Conservation (phyloP, 2,797 vertebrate genomes). For the Pseudomugil gertrudae region DNA sequence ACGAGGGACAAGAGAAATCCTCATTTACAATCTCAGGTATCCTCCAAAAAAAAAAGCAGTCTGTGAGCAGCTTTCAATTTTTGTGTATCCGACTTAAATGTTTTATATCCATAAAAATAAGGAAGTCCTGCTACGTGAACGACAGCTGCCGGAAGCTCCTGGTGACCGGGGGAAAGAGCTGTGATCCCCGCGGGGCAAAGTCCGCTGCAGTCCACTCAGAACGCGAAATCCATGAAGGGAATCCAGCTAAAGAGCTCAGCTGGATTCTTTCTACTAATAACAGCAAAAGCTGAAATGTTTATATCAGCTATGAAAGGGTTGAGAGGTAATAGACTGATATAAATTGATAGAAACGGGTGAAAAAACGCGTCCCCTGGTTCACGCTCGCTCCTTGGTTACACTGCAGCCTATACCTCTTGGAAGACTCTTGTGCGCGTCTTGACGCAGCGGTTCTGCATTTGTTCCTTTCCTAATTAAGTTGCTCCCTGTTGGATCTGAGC, state of each 20-base stretch:
- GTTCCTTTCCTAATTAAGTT: constrained; percentile 5
- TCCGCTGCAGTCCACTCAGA: constrained; percentile 58
- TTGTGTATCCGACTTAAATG: constrained; percentile 20
- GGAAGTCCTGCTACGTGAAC: constrained; percentile 35
- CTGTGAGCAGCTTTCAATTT: background rate
- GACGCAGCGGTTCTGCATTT: constrained; percentile 56
- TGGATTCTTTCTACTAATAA: background rate
- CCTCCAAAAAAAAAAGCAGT: constrained; percentile 1
- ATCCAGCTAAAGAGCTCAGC: background rate
- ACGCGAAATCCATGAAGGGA: constrained; percentile 63
- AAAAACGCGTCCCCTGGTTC: constrained; percentile 15
- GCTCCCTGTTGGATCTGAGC: constrained; percentile 17
- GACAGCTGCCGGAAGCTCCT: constrained; percentile 54
- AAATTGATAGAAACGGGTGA: background rate
- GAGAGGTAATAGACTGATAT: background rate
- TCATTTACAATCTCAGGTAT: constrained; percentile 60
- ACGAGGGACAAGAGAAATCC: constrained; percentile 47
- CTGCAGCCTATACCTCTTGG: constrained; percentile 13
- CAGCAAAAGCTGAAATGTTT: background rate
- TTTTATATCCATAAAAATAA: constrained; percentile 75
- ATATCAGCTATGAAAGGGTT: background rate
- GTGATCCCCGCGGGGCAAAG: constrained; percentile 72
- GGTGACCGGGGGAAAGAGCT: constrained; percentile 37
- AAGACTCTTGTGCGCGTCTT: constrained; percentile 56
- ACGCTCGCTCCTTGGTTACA: constrained; percentile 17